phyloP scores from a whole-genome alignment of 2,888 invertebrate species.

The Rhodophaea formosa region DNA sequence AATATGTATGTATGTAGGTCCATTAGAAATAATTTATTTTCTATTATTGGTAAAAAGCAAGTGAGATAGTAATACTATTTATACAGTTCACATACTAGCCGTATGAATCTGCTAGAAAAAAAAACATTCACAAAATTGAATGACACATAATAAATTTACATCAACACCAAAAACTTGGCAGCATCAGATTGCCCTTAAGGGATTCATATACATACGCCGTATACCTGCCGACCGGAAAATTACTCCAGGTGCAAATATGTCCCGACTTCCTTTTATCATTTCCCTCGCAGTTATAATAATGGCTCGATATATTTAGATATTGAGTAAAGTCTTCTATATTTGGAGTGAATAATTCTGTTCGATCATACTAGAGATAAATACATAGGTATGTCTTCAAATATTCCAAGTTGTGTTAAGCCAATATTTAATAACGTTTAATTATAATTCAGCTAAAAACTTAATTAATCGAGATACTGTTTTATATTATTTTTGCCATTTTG shows the following conservation, averaged over 20 bases:
- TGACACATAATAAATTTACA: neutral
- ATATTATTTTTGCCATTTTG: too few species aligned
- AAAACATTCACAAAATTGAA: neutral
- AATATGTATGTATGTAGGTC: too few species aligned
- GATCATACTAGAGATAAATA: neutral
- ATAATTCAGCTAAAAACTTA: too few species aligned
- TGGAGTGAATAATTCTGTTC: neutral
- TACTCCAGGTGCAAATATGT: slow-evolving; percentile 6
- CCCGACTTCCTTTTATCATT: neutral
- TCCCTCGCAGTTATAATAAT: neutral
- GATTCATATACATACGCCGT: neutral
- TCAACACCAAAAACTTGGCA: neutral
- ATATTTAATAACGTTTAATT: too few species aligned
- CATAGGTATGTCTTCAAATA: too few species aligned
- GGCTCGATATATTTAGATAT: neutral
- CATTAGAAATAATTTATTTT: too few species aligned
- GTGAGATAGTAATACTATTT: too few species aligned
- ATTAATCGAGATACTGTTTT: too few species aligned
- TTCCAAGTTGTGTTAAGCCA: too few species aligned
- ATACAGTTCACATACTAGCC: too few species aligned
- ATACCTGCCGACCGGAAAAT: slow-evolving; percentile 4
- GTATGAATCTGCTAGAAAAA: neutral
- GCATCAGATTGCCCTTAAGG: neutral
- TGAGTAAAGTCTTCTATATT: neutral
- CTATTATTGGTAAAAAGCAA: too few species aligned